Evolutionary conservation across 2,113 vertebrate genomes (phyloP), one percentile per base, ranked within the genome.

Genomic region (Azemiops feae): DNA sequence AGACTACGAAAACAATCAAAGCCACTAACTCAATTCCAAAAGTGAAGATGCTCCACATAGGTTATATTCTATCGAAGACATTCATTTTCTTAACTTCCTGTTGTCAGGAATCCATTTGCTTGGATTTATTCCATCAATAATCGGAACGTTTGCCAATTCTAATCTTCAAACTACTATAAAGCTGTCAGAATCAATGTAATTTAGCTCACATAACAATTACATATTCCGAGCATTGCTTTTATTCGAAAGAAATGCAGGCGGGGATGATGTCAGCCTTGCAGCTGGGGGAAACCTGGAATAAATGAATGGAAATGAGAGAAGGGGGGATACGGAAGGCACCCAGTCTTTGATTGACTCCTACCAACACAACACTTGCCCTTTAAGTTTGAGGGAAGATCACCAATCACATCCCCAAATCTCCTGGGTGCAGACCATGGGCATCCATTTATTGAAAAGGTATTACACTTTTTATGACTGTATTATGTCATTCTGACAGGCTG

Each of bases 91-190:
- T 93, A 92, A 39, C 0, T 0, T 93, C 94, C 89, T 93, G 39
- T 69, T 94, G 89, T 89, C 93, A 93, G 93, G 85, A 92, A 91
- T 89, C 90, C 85, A 60, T 91, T 86, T 93, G 93, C 87, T 85
- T 91, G 93, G 55, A 89, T 93, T 89, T 47, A 2, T 45, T 90
- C 90, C 50, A 94, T 74, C 85, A 93, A 93, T 86, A 50, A 89
- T 85, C 50, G 45, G 54, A 39, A 0, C 34, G 9, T 58, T 90
- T 89, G 55, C n/a, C 50, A 86, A 8, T 30, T 86, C 53, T 94
- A n/a, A 55, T 95, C 94, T 69, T 89, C 34, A 89, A 86, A 86
- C 85, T 27, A 55, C 92, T 54, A 86, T 86, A 90, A 90, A 93
- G 54, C 92, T 93, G 88, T 90, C 92, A 85, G 55, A 90, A 54